phyloP scores from a whole-genome alignment of 2,888 invertebrate species.

The Acronicta leporina region DNA sequence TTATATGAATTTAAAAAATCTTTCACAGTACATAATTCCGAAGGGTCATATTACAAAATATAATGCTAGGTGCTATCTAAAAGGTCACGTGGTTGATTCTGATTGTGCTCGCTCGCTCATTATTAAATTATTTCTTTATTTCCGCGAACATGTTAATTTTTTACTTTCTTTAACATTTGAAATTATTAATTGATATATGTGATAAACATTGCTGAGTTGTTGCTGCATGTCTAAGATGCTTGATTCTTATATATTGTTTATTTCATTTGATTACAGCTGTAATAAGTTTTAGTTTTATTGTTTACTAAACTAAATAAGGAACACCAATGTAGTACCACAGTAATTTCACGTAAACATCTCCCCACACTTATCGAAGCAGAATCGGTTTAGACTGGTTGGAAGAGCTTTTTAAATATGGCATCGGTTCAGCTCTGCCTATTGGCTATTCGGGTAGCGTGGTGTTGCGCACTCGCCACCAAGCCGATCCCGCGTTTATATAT shows the following conservation, averaged over 20 bases:
- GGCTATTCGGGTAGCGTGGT: too few relatives aligned
- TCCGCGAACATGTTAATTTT: constrained; percentile 33
- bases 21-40: constrained; percentile 42
- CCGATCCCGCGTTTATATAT: too few relatives aligned
- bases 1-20: constrained; percentile 32
- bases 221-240: constrained; percentile 31
- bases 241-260: constrained; percentile 15
- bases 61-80: constrained; percentile 55
- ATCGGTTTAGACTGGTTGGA: too few relatives aligned
- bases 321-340: neutral
- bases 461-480: too few relatives aligned
- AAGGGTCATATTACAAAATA: constrained; percentile 38
- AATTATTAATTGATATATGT: constrained; percentile 6
- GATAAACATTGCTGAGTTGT: constrained; percentile 9
- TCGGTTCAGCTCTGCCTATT: too few relatives aligned
- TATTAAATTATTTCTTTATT: constrained; percentile 18
- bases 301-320: constrained; percentile 21
- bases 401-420: too few relatives aligned
- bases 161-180: constrained; percentile 26
- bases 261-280: constrained; percentile 18
- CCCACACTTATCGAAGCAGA: too few relatives aligned
- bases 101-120: constrained; percentile 39
- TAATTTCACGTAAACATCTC: too few relatives aligned
- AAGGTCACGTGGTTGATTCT: constrained; percentile 42
- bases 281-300: constrained; percentile 26